Evolutionary conservation across 2,888 invertebrate genomes (phyloP), one percentile per base, ranked within the genome.

Genomic region (Cordilura impudica): DNA sequence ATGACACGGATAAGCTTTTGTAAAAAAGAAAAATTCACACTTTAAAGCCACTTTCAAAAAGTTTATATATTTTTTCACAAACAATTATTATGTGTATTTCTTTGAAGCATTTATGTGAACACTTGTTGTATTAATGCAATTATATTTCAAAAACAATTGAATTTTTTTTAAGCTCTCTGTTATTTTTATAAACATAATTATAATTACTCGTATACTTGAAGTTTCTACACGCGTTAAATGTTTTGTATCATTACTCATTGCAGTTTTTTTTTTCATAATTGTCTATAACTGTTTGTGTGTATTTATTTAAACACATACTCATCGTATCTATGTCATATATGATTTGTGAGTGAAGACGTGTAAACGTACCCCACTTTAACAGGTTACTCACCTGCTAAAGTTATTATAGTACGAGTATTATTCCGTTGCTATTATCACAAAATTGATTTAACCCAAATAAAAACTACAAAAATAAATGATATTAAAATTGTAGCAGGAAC

Each of bases 311-410:
- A 16, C 23, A 31, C 23, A 29, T n/a, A 65, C 19, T 65, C 56
- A 23, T 49, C 47, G 16, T 39, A 23, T 14, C n/a, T n/a, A 54
- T 23, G 2, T 45, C 35, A 45, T 56, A 7, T 56, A 45, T 43
- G 10, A 23, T 49, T 1, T 29, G n/a, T 35, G 18, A 26, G 31
- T 39, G 21, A 1, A 19, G 6, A 8, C 2, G 2, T 43, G 7
- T 12, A 31, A 51, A 8, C 19, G n/a, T 65, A 69, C 54, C 66
- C 58, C 47, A 69, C 35, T 58, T 71, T 65, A n/a, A 31, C 58
- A 54, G 78, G 69, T 74, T 65, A 78, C 70, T 70, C 73, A 74
- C 78, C 78, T 78, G 74, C 63, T 58, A 26, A 58, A 73, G 31
- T 35, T 56, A 43, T 65, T 76, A 56, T 63, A 63, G 56, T 69